Percentiles rank a stretch among this genome's conserved stretches.
phyloP scores from a whole-genome alignment of 2,888 invertebrate genomes.

The Chrysodeixis includens region DNA sequence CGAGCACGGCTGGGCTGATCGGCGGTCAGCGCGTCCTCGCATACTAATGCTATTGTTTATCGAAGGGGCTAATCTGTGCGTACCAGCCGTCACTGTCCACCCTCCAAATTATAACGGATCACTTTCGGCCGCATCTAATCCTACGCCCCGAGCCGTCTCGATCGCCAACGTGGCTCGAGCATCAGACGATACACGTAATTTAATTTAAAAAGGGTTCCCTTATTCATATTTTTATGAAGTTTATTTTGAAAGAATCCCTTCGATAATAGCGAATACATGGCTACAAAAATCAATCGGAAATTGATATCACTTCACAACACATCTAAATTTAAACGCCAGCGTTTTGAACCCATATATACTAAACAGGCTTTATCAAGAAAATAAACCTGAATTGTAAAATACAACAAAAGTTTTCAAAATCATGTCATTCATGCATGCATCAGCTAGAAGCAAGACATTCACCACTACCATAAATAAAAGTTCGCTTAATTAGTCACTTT shows the following conservation, averaged over 20 bases:
- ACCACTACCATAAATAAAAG: too few species aligned
- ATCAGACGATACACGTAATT: slow-evolving; percentile 33
- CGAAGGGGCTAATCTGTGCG: slow-evolving; percentile 89
- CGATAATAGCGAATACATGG: background rate
- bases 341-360: too few species aligned
- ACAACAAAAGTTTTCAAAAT: too few species aligned
- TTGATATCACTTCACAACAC: background rate
- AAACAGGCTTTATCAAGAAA: too few species aligned
- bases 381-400: too few species aligned
- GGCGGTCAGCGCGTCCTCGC: slow-evolving; percentile 88
- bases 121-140: slow-evolving; percentile 85
- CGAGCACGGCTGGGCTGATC: slow-evolving; percentile 85
- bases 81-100: slow-evolving; percentile 88
- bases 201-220: background rate
- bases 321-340: too few species aligned
- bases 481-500: too few species aligned
- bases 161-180: slow-evolving; percentile 56
- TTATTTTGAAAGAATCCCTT: background rate
- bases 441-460: too few species aligned
- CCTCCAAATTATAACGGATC: slow-evolving; percentile 88
- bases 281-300: background rate
- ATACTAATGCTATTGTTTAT: slow-evolving; percentile 90
- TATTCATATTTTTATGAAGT: background rate
- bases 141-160: slow-evolving; percentile 66
- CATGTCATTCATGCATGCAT: too few species aligned